These are phyloP conservation scores for Hecatera dysodea DNA, from an alignment of 2,888 invertebrate genomes.

Conservation along the genomic window DNA sequence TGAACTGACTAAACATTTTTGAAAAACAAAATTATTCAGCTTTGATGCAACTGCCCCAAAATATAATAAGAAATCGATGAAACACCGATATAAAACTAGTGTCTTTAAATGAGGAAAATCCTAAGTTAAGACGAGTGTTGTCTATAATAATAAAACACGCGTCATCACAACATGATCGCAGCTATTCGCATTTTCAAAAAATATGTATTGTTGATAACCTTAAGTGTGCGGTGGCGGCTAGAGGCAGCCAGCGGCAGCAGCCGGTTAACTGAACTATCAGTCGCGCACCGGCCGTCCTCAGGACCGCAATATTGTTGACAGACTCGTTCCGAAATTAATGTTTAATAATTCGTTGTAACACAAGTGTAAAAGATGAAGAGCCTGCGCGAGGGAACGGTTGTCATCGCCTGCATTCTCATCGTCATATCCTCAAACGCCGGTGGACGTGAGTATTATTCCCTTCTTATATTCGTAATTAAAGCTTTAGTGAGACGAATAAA, in stretches of 20 bases:
- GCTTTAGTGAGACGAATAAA: constrained; percentile 34
- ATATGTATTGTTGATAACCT: constrained; percentile 83
- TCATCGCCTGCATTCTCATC: constrained; percentile 66
- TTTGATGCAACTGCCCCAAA: background rate
- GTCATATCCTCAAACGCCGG: constrained; percentile 59
- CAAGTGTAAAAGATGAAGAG: constrained; percentile 71
- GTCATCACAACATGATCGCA: constrained; percentile 63
- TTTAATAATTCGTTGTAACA: constrained; percentile 56
- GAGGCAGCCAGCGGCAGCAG: constrained; percentile 73
- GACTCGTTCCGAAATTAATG: constrained; percentile 59
- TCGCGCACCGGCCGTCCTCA: constrained; percentile 74
- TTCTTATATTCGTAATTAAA: constrained; percentile 29
- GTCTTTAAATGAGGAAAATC: constrained; percentile 68
- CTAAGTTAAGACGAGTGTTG: constrained; percentile 48
- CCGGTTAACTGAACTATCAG: constrained; percentile 76
- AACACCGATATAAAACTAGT: constrained; percentile 29
- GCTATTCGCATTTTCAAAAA: constrained; percentile 72
- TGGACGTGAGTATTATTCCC: constrained; percentile 74
- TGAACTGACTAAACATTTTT: background rate
- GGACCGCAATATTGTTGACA: constrained; percentile 67
- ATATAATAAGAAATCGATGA: constrained; percentile 1
- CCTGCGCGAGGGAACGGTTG: constrained; percentile 60
- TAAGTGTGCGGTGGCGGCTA: constrained; percentile 72
- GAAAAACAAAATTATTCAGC: background rate
- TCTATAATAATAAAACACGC: constrained; percentile 67